Conservation (phyloP, 1,140 invertebrate species). For the Palaemon carinicauda region DNA sequence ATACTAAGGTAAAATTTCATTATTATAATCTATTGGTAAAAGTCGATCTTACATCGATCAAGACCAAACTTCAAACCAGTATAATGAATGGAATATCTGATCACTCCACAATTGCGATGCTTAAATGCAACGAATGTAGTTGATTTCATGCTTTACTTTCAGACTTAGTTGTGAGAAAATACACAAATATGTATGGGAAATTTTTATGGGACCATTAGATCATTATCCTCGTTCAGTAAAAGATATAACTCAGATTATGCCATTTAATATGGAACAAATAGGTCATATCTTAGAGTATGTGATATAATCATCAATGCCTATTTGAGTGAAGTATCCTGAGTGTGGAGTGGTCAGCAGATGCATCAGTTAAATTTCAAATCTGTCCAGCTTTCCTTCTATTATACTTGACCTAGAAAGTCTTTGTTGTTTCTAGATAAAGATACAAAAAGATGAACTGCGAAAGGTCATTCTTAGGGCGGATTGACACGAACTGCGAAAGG, state of each 20-base stretch:
- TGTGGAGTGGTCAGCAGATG: constrained; percentile 30
- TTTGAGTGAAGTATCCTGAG: background rate
- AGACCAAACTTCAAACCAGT: constrained; percentile 34
- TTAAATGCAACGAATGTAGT: background rate
- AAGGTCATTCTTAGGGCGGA: too few species aligned
- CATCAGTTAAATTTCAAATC: constrained; percentile 20
- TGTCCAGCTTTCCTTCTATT: constrained; percentile 23
- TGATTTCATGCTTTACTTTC: background rate
- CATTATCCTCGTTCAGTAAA: too few species aligned
- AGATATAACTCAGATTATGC: too few species aligned
- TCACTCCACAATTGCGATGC: background rate
- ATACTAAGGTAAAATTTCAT: constrained; percentile 40
- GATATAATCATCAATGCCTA: background rate
- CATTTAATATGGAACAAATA: too few species aligned
- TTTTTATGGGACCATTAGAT: constrained; percentile 42
- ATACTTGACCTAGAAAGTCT: background rate
- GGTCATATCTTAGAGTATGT: too few species aligned
- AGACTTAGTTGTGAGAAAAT: constrained; percentile 26
- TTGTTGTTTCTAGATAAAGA: background rate
- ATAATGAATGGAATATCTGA: constrained; percentile 32
- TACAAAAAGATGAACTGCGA: background rate
- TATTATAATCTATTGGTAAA: constrained; percentile 14
- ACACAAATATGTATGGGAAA: constrained; percentile 21
- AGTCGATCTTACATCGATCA: constrained; percentile 11
- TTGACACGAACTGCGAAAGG: background rate